Evolutionary conservation across 2,888 invertebrate genomes (phyloP).

Genomic region (Leptinotarsa juncta): DNA sequence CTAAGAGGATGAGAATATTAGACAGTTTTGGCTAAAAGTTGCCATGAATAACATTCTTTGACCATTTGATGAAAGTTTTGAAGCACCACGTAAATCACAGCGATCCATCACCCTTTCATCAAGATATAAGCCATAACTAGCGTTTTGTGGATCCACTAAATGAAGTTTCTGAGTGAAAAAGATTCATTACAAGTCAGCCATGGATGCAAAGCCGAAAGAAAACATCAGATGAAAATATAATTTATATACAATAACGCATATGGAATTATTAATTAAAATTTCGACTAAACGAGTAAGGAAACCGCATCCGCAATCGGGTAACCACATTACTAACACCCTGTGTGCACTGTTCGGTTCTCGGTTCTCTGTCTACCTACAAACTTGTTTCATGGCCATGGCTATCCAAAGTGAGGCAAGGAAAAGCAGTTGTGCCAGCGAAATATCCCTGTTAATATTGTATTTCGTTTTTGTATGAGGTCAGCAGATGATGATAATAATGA

Average conservation of each 20-base stretch:
- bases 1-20: too few species aligned
- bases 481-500: too few species aligned
- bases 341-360: conserved; percentile 51
- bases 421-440: not conserved
- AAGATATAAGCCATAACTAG: conserved; percentile 5
- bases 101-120: not conserved
- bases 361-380: not conserved
- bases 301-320: conserved; percentile 59
- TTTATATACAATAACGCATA: conserved; percentile 64
- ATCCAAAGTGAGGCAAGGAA: not conserved
- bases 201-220: conserved; percentile 27
- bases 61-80: not conserved
- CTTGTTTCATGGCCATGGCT: conserved; percentile 5
- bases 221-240: conserved; percentile 49
- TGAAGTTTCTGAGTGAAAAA: conserved; percentile 23
- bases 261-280: conserved; percentile 65
- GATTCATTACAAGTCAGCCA: conserved; percentile 28
- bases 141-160: conserved; percentile 13
- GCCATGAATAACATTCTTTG: not conserved
- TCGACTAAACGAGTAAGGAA: conserved; percentile 60
- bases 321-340: conserved; percentile 66
- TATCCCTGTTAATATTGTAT: too few species aligned
- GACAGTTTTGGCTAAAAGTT: too few species aligned
- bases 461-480: too few species aligned
- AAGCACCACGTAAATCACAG: not conserved